Percentiles rank a stretch among this genome's conserved stretches.
Conservation (phyloP, 2,113 vertebrate genomes). For the Kryptolebias marmoratus region DNA sequence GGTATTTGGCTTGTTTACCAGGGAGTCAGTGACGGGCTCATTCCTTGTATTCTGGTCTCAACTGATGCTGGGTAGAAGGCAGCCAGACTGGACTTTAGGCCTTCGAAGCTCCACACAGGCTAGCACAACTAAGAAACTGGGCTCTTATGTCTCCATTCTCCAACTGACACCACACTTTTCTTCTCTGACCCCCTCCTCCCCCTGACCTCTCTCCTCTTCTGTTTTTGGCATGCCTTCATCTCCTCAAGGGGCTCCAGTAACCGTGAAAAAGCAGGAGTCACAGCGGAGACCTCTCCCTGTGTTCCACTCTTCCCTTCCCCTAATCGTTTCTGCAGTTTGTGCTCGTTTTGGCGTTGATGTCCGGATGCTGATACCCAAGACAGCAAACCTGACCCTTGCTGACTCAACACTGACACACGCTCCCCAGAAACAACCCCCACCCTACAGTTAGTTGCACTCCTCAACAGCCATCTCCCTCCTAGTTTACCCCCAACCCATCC, state of each 20-base stretch:
- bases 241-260: conserved; percentile 62
- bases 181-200: conserved; percentile 38
- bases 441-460: conserved; percentile 25
- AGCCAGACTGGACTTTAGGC: conserved; percentile 46
- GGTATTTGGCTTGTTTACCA: conserved; percentile 80
- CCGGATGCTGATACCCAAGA: conserved; percentile 76
- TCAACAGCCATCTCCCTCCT: conserved; percentile 27
- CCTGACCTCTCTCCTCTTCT: conserved; percentile 13
- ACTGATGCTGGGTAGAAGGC: conserved; percentile 61
- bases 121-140: conserved; percentile 46
- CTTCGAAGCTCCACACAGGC: conserved; percentile 41
- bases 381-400: conserved; percentile 71
- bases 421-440: conserved; percentile 54
- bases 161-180: conserved; percentile 46
- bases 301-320: conserved; percentile 30
- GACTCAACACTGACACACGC: conserved; percentile 62
- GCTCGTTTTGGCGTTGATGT: conserved; percentile 64
- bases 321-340: conserved; percentile 75
- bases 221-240: conserved; percentile 48
- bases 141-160: conserved; percentile 54
- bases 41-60: conserved; percentile 48
- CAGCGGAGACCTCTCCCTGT: conserved; percentile 32
- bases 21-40: conserved; percentile 69
- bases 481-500: conserved; percentile 16
- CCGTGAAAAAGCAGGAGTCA: conserved; percentile 46